These are phyloP conservation scores for Meandrusa payeni DNA, from an alignment of 2,888 invertebrate genomes.

Conservation along the genomic window DNA sequence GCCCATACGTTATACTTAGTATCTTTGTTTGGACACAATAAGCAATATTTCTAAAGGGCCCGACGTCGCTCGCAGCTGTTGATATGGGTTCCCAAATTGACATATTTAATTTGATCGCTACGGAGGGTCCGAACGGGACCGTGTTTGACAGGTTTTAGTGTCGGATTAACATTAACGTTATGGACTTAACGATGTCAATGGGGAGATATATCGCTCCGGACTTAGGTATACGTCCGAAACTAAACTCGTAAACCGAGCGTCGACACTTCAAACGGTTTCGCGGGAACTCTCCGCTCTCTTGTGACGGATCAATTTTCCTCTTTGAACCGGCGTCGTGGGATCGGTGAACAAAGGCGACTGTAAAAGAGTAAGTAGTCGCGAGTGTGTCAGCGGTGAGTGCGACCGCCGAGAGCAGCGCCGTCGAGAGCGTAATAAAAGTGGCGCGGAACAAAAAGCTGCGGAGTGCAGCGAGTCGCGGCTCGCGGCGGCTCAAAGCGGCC, in stretches of 20 bases:
- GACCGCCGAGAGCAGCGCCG: constrained; percentile 43
- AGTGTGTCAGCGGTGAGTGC: constrained; percentile 71
- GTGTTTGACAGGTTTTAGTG: constrained; percentile 79
- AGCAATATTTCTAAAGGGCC: constrained; percentile 79
- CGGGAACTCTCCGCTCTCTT: constrained; percentile 40
- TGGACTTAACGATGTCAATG: constrained; percentile 67
- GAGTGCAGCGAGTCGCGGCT: constrained; percentile 42
- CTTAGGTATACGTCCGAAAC: constrained; percentile 17
- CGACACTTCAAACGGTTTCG: constrained; percentile 67
- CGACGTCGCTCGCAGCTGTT: constrained; percentile 79
- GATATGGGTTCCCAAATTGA: constrained; percentile 81
- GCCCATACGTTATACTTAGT: constrained; percentile 81
- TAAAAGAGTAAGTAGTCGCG: constrained; percentile 71
- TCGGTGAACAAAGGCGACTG: constrained; percentile 62
- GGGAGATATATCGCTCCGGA: constrained; percentile 37
- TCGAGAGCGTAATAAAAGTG: constrained; percentile 75
- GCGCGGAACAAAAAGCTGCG: constrained; percentile 66
- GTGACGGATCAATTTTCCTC: constrained; percentile 67
- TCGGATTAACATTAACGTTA: constrained; percentile 75
- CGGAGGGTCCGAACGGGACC: constrained; percentile 67
- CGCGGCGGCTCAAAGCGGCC: constrained; percentile 72
- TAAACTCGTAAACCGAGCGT: constrained; percentile 35
- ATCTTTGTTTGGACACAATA: constrained; percentile 82
- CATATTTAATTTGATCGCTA: constrained; percentile 80
- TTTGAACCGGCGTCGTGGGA: constrained; percentile 60